Base-by-base conservation (phyloP, 92 coral and sea anemone genomes). In the Epizoanthus rinbou region DNA sequence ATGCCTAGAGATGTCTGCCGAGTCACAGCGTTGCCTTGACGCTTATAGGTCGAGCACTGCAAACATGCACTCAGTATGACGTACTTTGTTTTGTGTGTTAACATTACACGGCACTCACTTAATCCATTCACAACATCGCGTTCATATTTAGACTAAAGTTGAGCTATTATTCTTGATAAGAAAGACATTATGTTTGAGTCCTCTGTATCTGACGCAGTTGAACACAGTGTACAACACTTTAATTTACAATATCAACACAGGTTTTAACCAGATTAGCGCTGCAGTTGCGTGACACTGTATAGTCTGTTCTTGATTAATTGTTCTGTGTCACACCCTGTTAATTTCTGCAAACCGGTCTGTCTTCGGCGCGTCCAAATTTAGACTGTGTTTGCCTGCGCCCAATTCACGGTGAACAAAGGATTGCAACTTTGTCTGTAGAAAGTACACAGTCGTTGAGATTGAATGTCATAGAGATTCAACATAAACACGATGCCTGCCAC, bases 381-480 rank as follows among this genome's bases (percentile, higher is more conserved):
- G 82, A 78, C 58, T 60, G 82, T 21, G 69, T 59, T 50, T 37
- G 81, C 64, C 71, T 78, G 82, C 82, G 71, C 82, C 82, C 39
- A 3, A 78, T 41, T 62, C 82, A 19, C 82, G 10, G 71, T 78
- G 35, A 78, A 78, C 71, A 39, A 78, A 60, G 66, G 54, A 19
- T 57, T 60, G 82, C 82, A 37, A 57, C 82, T 60, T 56, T 53
- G 43, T 78, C 53, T 60, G 57, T 23, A 54, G 9, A 60, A 62
- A 59, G 24, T 78, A 39, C 82, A 23, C 58, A 60, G 31, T 52
- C 66, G 57, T 78, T 43, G 35, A 15, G 71, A 35, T 62, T 62
- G 82, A 78, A 78, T 78, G 82, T 60, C 37, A 60, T 78, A 59
- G 64, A 62, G 82, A 18, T 14, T 65, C 37, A 35, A 78, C 57